Percentiles rank a stretch among this genome's conserved stretches.
phyloP scores from a whole-genome alignment of 2,797 vertebrate genomes.

The Streptopelia turtur region DNA sequence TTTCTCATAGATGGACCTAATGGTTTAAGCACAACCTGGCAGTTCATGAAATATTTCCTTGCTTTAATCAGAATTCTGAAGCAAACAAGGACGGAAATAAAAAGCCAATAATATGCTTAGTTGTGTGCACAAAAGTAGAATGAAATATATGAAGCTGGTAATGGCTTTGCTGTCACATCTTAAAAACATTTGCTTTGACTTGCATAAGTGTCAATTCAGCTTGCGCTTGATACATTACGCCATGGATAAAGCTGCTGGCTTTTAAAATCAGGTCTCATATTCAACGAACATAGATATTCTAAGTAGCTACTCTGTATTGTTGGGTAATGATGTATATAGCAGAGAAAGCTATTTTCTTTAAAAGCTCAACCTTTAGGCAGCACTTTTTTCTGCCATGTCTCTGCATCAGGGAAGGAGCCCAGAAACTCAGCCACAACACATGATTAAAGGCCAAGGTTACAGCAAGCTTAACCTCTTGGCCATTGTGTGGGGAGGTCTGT shows the following conservation, averaged over 20 bases:
- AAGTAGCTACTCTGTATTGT: constrained; percentile 50
- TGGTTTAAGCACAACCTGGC: constrained; percentile 64
- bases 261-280: constrained; percentile 57
- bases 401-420: not conserved
- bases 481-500: not conserved
- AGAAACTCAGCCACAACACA: not conserved
- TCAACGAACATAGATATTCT: not conserved
- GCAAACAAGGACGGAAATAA: constrained; percentile 64
- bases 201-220: constrained; percentile 68
- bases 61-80: constrained; percentile 69
- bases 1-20: constrained; percentile 70
- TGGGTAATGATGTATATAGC: constrained; percentile 54
- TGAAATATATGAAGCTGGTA: constrained; percentile 73
- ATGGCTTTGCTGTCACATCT: constrained; percentile 69
- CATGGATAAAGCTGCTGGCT: constrained; percentile 41
- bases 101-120: constrained; percentile 68
- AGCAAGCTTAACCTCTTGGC: not conserved
- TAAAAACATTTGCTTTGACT: constrained; percentile 73
- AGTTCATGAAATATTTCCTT: constrained; percentile 62
- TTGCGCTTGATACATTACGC: constrained; percentile 56
- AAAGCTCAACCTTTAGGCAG: constrained; percentile 42
- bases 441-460: constrained; percentile 8
- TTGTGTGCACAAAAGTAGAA: constrained; percentile 63
- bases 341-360: constrained; percentile 43
- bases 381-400: not conserved